These are phyloP conservation scores for Agrochola circellaris DNA, from an alignment of 2,888 invertebrate genomes.

Conservation along the genomic window DNA sequence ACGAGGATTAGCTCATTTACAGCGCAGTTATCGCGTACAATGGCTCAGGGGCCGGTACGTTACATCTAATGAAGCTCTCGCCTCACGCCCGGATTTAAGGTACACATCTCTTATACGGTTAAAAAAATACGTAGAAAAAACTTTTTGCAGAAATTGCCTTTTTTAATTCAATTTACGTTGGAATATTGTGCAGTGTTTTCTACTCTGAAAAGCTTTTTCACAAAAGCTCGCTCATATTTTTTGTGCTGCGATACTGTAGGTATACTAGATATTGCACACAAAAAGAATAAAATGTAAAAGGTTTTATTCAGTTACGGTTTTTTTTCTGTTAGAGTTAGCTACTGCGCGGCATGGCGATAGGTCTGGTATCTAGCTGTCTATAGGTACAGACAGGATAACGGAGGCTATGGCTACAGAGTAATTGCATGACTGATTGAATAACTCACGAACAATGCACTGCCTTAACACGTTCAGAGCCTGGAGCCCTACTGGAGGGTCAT, in stretches of 20 bases:
- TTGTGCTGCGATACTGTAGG: constrained; percentile 22
- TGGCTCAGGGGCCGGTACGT: constrained; percentile 32
- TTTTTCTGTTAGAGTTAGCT: constrained; percentile 17
- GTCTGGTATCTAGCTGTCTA: neutral
- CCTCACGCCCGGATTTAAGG: constrained; percentile 31
- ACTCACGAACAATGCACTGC: neutral
- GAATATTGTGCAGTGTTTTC: constrained; percentile 37
- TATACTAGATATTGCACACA: constrained; percentile 12
- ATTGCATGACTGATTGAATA: neutral
- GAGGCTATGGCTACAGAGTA: neutral
- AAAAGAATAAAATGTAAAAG: constrained; percentile 41
- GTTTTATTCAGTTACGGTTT: constrained; percentile 42
- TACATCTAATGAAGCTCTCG: constrained; percentile 58
- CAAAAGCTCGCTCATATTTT: constrained; percentile 51
- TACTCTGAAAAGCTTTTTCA: constrained; percentile 51
- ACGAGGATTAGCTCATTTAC: constrained; percentile 54
- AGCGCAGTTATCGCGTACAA: constrained; percentile 47
- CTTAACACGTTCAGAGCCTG: too few species aligned
- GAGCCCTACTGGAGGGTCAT: too few species aligned
- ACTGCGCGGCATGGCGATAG: constrained; percentile 4
- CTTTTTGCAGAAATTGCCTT: constrained; percentile 5
- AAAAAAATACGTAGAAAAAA: constrained; percentile 9
- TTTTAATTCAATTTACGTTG: constrained; percentile 40
- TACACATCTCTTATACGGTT: neutral
- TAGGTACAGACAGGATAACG: too few species aligned